Evolutionary conservation across 2,888 invertebrate genomes (phyloP).

Genomic region (Tortrix viridana): DNA sequence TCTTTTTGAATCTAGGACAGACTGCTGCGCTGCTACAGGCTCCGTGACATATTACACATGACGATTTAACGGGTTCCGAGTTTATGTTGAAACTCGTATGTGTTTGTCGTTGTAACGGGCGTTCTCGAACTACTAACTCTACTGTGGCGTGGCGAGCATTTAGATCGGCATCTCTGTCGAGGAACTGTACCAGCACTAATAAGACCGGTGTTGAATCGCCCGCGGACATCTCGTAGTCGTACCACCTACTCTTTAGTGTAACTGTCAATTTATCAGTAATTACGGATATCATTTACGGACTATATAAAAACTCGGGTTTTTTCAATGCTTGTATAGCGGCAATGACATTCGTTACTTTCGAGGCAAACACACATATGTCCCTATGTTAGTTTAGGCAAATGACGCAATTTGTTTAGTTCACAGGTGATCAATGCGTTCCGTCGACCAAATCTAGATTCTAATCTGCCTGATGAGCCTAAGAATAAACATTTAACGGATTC

Average conservation of each 20-base stretch:
- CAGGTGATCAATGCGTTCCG: neutral
- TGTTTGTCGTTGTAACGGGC: too few relatives aligned
- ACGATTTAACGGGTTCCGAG: too few relatives aligned
- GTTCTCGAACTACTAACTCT: neutral
- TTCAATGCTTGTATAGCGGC: conserved; percentile 3
- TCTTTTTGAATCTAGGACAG: neutral
- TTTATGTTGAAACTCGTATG: too few relatives aligned
- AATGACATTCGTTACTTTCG: neutral
- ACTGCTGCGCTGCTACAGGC: neutral
- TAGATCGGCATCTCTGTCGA: conserved; percentile 6
- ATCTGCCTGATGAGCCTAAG: neutral
- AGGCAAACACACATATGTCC: conserved; percentile 6
- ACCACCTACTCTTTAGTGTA: conserved; percentile 3
- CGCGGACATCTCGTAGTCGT: neutral
- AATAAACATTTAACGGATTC: conserved; percentile 16
- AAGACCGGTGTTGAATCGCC: neutral
- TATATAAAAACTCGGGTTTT: conserved; percentile 6
- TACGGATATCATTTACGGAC: neutral
- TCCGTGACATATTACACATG: neutral
- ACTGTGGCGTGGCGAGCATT: neutral
- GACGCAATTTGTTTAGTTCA: conserved; percentile 9
- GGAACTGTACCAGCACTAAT: neutral
- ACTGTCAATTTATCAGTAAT: conserved; percentile 10
- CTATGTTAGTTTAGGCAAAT: neutral
- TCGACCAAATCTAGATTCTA: conserved; percentile 11